phyloP scores from a whole-genome alignment of 2,797 vertebrate genomes.

The Anisognathus igniventris region DNA sequence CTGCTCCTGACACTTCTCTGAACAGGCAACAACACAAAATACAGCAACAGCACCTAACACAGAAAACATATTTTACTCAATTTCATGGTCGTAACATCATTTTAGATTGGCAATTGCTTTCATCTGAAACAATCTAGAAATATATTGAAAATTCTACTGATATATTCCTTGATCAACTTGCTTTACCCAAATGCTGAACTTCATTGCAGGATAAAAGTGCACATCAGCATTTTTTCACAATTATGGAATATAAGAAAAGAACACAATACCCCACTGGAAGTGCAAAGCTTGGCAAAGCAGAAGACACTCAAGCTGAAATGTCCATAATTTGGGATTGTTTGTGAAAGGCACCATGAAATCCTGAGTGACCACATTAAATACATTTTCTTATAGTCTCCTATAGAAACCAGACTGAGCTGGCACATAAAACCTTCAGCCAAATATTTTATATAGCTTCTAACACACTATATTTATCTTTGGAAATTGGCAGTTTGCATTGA shows the following conservation, averaged over 20 bases:
- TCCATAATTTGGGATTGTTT: neutral
- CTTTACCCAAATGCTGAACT: neutral
- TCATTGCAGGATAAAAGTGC: neutral
- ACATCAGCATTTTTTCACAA: neutral
- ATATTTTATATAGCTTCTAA: constrained; percentile 37
- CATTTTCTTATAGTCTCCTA: neutral
- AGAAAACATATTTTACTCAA: neutral
- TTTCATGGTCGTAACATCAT: neutral
- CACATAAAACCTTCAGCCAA: constrained; percentile 3
- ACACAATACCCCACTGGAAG: neutral
- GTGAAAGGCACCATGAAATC: neutral
- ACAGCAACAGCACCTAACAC: neutral
- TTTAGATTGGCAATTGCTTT: neutral
- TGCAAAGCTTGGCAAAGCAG: neutral
- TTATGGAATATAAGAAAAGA: neutral
- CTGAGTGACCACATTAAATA: constrained; percentile 15
- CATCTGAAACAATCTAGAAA: neutral
- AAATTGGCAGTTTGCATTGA: constrained; percentile 19
- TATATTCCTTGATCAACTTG: neutral
- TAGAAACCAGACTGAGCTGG: constrained; percentile 23
- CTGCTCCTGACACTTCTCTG: neutral
- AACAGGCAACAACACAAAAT: neutral
- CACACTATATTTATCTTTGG: constrained; percentile 27
- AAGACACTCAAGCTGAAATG: neutral
- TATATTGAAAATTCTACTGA: neutral